Percentiles rank a stretch among this genome's conserved stretches.
These are phyloP conservation scores for Gadopsis marmoratus DNA, from an alignment of 2,797 vertebrate species.

Conservation along the genomic window DNA sequence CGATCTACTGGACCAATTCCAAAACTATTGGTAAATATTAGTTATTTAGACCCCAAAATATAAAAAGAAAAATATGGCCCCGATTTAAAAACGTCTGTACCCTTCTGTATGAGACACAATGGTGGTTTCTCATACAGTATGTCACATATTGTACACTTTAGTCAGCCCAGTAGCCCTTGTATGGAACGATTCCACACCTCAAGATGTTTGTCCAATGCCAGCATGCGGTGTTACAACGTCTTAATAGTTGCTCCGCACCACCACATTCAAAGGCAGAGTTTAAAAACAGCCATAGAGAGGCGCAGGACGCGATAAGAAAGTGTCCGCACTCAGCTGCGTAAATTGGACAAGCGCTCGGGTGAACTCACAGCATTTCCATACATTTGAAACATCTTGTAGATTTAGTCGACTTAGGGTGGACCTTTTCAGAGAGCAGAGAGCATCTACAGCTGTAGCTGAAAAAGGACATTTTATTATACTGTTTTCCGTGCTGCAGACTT, in stretches of 20 bases:
- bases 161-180: too few relatives aligned
- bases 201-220: too few relatives aligned
- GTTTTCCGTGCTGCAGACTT: conserved; percentile 29
- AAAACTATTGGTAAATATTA: too few relatives aligned
- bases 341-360: neutral
- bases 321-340: neutral
- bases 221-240: neutral
- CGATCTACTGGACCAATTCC: too few relatives aligned
- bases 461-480: neutral
- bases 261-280: neutral
- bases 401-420: neutral
- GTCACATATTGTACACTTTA: too few relatives aligned
- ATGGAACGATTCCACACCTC: too few relatives aligned
- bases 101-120: neutral
- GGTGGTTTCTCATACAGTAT: too few relatives aligned
- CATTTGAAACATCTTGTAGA: neutral
- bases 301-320: neutral
- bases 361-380: neutral
- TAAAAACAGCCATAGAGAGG: neutral
- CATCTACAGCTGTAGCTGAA: neutral
- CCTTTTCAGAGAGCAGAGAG: neutral
- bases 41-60: too few relatives aligned
- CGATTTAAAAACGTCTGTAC: neutral
- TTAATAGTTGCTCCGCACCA: neutral
- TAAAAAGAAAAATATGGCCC: too few relatives aligned